phyloP scores from a whole-genome alignment of 1,140 invertebrate genomes.

The Maniola jurtina region DNA sequence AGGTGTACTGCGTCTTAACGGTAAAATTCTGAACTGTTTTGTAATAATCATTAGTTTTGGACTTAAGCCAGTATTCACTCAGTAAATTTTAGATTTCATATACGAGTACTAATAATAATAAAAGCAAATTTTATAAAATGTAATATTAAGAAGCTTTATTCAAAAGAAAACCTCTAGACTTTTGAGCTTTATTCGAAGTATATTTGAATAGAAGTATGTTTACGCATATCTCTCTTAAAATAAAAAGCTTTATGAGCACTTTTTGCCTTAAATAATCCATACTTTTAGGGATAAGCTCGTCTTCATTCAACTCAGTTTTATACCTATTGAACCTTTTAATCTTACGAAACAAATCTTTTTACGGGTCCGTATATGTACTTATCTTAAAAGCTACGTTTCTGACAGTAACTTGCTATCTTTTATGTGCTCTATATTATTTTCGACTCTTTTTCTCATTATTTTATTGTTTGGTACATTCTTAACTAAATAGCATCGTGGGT shows the following conservation, averaged over 20 bases:
- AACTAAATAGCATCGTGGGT: too few relatives aligned
- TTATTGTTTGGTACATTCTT: too few relatives aligned
- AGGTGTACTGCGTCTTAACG: too few relatives aligned
- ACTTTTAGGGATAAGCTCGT: slow-evolving; percentile 1
- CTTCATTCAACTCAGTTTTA: neutral
- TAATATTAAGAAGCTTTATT: slow-evolving; percentile 1
- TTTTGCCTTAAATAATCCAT: slow-evolving; percentile 6
- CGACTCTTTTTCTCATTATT: too few relatives aligned
- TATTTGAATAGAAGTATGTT: neutral
- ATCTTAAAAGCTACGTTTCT: too few relatives aligned
- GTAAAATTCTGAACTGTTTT: too few relatives aligned
- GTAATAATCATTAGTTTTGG: too few relatives aligned
- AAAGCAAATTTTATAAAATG: neutral
- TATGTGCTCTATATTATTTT: too few relatives aligned
- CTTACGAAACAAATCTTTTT: neutral
- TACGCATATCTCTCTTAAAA: neutral
- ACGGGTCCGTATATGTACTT: neutral
- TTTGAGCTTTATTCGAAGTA: neutral
- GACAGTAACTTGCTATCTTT: too few relatives aligned
- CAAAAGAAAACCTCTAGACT: neutral
- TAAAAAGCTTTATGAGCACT: slow-evolving; percentile 9
- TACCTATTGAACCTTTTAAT: slow-evolving; percentile 1
- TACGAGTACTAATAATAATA: neutral
- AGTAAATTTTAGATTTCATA: too few relatives aligned
- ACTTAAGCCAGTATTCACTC: too few relatives aligned